Evolutionary conservation across 2,888 invertebrate species (phyloP).

Genomic region (Cecidostiba fungosa): DNA sequence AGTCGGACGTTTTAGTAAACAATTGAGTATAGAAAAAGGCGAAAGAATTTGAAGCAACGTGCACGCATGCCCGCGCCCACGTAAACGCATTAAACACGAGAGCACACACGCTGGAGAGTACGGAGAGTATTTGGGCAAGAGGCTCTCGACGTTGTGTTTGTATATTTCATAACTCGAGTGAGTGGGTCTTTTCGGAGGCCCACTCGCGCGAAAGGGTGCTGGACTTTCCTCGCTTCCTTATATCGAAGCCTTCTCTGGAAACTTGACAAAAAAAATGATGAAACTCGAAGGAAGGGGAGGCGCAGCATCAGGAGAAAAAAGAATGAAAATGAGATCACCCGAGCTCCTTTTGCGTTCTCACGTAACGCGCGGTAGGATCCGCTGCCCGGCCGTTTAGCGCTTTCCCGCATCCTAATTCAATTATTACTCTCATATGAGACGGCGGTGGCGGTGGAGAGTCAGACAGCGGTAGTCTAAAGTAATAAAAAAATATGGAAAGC

Average conservation of each 20-base stretch:
- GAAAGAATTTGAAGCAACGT: constrained; percentile 44
- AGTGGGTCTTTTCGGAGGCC: constrained; percentile 25
- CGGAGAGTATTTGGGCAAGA: constrained; percentile 62
- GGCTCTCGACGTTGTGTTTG: constrained; percentile 70
- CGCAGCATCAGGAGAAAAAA: constrained; percentile 32
- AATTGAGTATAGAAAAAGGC: too few species aligned
- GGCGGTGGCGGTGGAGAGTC: not conserved
- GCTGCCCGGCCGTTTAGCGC: constrained; percentile 68
- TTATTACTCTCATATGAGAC: constrained; percentile 64
- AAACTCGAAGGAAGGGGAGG: constrained; percentile 15
- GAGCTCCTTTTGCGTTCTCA: constrained; percentile 52
- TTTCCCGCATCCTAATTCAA: constrained; percentile 70
- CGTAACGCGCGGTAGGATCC: constrained; percentile 11
- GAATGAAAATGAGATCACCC: constrained; percentile 61
- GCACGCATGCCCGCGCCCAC: not conserved
- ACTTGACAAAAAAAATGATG: constrained; percentile 46
- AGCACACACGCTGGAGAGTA: constrained; percentile 59
- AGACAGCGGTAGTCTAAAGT: not conserved
- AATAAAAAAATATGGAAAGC: constrained; percentile 63
- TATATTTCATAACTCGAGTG: constrained; percentile 76
- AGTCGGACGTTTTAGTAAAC: too few species aligned
- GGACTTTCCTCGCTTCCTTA: constrained; percentile 62
- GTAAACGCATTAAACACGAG: constrained; percentile 59
- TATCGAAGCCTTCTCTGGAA: constrained; percentile 43
- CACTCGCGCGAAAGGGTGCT: constrained; percentile 50